A percentile compares a stretch with the other conserved stretches of the same genome.
Evolutionary conservation across 2,888 invertebrate species (phyloP).

Genomic region (Carcina quercana): DNA sequence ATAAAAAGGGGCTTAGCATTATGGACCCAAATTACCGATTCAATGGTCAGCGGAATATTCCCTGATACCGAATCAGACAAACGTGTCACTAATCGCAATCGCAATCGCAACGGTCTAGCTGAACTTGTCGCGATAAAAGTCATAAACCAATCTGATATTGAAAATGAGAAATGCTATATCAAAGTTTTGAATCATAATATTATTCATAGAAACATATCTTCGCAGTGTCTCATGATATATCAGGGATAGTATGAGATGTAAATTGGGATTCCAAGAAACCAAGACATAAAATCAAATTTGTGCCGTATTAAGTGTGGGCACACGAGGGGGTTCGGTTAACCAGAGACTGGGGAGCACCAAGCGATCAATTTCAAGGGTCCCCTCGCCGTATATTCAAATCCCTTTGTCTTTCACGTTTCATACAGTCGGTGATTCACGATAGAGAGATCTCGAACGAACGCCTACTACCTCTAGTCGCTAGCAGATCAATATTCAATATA

Average conservation of each 20-base stretch:
- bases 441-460: slow-evolving; percentile 25
- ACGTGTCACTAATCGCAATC: slow-evolving; percentile 37
- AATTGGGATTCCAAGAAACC: slow-evolving; percentile 12
- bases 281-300: slow-evolving; percentile 61
- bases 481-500: slow-evolving; percentile 21
- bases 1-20: slow-evolving; percentile 60
- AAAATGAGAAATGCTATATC: no score
- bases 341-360: slow-evolving; percentile 57
- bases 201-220: neutral
- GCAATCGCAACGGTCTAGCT: slow-evolving; percentile 23
- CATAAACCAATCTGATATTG: neutral
- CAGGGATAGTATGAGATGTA: no score
- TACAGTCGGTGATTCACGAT: slow-evolving; percentile 59
- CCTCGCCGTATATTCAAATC: slow-evolving; percentile 67
- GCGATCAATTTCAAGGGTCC: slow-evolving; percentile 70
- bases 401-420: slow-evolving; percentile 66
- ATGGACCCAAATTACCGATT: slow-evolving; percentile 56
- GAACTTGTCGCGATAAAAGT: slow-evolving; percentile 24
- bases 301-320: slow-evolving; percentile 51
- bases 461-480: slow-evolving; percentile 16
- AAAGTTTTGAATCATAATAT: no score
- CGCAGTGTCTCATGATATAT: neutral
- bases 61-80: slow-evolving; percentile 38
- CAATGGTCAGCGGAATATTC: slow-evolving; percentile 48
- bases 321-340: slow-evolving; percentile 57